A percentile compares a stretch with the other conserved stretches of the same genome.
These are phyloP conservation scores for Tholera decimalis DNA, from an alignment of 2,888 invertebrate species.

Conservation along the genomic window DNA sequence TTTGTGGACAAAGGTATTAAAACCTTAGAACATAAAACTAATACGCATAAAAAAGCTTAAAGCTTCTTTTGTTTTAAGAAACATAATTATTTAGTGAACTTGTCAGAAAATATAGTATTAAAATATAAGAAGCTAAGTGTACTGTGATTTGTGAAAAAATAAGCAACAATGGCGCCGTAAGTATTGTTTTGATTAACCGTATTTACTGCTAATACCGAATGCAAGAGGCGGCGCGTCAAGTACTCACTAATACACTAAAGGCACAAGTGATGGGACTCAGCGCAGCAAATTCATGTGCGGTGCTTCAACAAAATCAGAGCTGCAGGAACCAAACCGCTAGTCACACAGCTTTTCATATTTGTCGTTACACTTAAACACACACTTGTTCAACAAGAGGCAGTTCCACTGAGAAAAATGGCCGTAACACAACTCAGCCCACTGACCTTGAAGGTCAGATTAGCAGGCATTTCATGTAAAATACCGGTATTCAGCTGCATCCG, in stretches of 20 bases:
- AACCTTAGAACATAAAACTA: constrained; percentile 5
- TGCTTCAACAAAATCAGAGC: too few relatives aligned
- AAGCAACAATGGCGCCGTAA: constrained; percentile 3
- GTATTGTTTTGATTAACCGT: constrained; percentile 3
- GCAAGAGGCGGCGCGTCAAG: background rate
- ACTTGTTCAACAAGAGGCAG: too few relatives aligned
- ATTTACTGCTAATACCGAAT: background rate
- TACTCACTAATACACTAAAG: background rate
- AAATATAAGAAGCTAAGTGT: background rate
- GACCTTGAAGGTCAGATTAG: too few relatives aligned
- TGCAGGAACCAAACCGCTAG: too few relatives aligned
- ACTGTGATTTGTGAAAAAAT: background rate
- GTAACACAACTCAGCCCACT: too few relatives aligned
- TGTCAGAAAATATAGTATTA: background rate
- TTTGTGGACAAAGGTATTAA: background rate
- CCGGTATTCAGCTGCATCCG: too few relatives aligned
- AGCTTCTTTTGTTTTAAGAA: constrained; percentile 16
- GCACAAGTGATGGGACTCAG: background rate
- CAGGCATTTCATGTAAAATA: too few relatives aligned
- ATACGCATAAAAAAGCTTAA: background rate
- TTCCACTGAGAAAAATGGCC: too few relatives aligned
- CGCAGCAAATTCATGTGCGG: background rate
- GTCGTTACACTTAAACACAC: too few relatives aligned
- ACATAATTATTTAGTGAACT: background rate
- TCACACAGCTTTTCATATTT: too few relatives aligned